phyloP scores from a whole-genome alignment of 2,113 vertebrate species.

The Monarcha castaneiventris region DNA sequence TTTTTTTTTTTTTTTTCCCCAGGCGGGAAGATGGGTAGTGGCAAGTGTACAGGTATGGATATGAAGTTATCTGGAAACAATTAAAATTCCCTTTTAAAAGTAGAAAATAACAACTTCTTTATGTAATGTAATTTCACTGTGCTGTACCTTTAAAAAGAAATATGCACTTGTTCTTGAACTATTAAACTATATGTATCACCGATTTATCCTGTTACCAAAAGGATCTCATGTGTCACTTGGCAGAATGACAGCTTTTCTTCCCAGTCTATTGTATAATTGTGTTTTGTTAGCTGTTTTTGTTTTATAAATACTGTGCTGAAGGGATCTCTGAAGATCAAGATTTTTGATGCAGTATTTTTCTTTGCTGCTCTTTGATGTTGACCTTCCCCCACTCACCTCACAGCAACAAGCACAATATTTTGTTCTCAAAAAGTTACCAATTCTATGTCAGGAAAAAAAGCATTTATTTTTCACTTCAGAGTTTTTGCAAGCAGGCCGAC shows the following conservation, averaged over 20 bases:
- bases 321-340: conserved; percentile 47
- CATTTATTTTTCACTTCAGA: conserved; percentile 23
- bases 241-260: conserved; percentile 37
- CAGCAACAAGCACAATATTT: conserved; percentile 16
- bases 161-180: conserved; percentile 28
- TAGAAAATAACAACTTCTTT: not conserved
- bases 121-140: not conserved
- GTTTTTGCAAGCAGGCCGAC: not conserved
- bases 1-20: not conserved
- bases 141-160: conserved; percentile 49
- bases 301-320: conserved; percentile 55
- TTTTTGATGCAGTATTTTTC: conserved; percentile 47
- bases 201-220: conserved; percentile 36
- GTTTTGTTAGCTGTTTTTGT: conserved; percentile 67
- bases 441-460: conserved; percentile 24
- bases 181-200: conserved; percentile 35
- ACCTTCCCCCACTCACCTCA: conserved; percentile 1
- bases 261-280: conserved; percentile 50
- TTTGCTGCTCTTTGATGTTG: conserved; percentile 55
- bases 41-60: not conserved
- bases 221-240: conserved; percentile 48
- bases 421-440: conserved; percentile 31
- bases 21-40: not conserved
- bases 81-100: not conserved
- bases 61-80: not conserved